Evolutionary conservation across 2,797 vertebrate genomes (phyloP), one percentile per base, ranked within the genome.

Genomic region (Aplochiton taeniatus): DNA sequence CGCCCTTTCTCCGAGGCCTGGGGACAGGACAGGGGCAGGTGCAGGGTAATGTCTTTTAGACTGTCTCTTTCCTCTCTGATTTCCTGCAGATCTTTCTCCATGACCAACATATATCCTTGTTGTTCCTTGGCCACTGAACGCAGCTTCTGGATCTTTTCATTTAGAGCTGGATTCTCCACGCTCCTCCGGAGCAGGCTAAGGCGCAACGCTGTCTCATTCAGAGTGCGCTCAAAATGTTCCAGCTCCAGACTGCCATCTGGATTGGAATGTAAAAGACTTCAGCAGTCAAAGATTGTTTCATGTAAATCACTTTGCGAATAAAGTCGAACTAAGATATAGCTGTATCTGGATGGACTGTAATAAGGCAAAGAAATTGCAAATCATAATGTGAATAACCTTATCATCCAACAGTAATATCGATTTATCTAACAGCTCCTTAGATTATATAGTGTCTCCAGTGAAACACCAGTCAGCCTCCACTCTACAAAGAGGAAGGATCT

Each of bases 41-140:
- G 95, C 43, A 69, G 84, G 67, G 91, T 86, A 49, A 98, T 96
- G 87, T 95, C 94, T 78, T 92, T 91, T 82, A 98, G 77, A 85
- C 95, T 97, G 83, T 83, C 81, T 78, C 94, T 94, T 87, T 98
- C 95, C 0, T 92, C 89, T 0, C 10, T 81, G 81, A 98, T 94
- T 85, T 96, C 94, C 9, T 87, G 87, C 1, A 98, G 85, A 83
- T 95, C 93, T 0, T 76, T 90, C 48, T 98, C 93, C 0, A 96
- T 90, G 0, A 70, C 80, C 56, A 84, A 87, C 79, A 97, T 88
- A 60, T 87, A 90, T 60, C 85, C 85, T 69, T 70, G 79, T 78
- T 98, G 96, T 58, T 82, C 86, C 4, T 79, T 68, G 0, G 95
- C 92, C 4, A 94, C 94, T 8, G 73, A 84, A 13, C 85, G 88